These are phyloP conservation scores for Idaea dimidiata DNA, from an alignment of 2,888 invertebrate species.

Conservation along the genomic window DNA sequence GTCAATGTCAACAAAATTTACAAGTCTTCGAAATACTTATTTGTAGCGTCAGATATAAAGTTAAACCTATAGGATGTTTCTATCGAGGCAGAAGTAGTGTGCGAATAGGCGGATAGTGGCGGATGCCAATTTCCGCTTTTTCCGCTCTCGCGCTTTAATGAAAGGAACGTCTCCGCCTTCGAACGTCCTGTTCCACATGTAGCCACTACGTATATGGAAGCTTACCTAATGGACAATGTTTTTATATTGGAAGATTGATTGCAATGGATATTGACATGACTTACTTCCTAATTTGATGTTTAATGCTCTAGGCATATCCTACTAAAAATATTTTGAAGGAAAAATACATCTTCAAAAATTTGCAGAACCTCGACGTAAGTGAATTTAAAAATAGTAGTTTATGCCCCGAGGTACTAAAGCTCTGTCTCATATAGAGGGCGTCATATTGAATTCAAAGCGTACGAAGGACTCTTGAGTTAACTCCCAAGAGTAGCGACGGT, in stretches of 20 bases:
- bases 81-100: slow-evolving; percentile 25
- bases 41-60: slow-evolving; percentile 19
- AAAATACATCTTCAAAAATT: too few species aligned
- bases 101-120: slow-evolving; percentile 32
- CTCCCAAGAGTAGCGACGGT: too few species aligned
- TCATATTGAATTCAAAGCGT: too few species aligned
- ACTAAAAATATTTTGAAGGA: too few species aligned
- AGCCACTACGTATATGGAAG: slow-evolving; percentile 19
- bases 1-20: too few species aligned
- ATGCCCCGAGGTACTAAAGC: too few species aligned
- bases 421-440: too few species aligned
- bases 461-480: too few species aligned
- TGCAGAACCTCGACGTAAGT: too few species aligned
- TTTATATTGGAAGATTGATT: neutral
- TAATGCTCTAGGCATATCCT: too few species aligned
- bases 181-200: slow-evolving; percentile 29
- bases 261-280: neutral
- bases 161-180: slow-evolving; percentile 42
- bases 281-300: too few species aligned
- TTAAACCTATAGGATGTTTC: slow-evolving; percentile 23
- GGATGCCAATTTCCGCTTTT: slow-evolving; percentile 51
- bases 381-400: too few species aligned
- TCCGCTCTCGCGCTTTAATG: slow-evolving; percentile 37
- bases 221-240: slow-evolving; percentile 11
- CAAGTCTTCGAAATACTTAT: neutral